Base-by-base conservation (phyloP, 2,113 vertebrate genomes). In the Toxotes jaculatrix region DNA sequence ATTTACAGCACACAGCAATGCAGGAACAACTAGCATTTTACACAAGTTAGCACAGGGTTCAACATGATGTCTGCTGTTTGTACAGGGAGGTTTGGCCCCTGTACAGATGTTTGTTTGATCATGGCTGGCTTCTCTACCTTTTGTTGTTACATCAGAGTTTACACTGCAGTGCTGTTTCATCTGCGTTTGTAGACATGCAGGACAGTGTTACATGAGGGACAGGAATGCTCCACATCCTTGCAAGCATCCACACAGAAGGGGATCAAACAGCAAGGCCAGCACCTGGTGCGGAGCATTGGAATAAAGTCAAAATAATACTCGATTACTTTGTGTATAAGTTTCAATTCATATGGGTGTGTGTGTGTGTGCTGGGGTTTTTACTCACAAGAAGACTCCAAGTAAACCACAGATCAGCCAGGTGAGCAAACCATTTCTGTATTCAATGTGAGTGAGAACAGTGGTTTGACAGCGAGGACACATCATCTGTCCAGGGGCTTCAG, bases 161-260 rank as follows among this genome's bases (percentile, higher is more conserved):
- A 13, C 27, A 8, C 21, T 2, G n/a, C 21, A 9, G 8, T 11
- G 53, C 27, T 10, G 17, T 4, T 63, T 93, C 83, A 95, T 4
- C 51, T 72, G 57, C 96, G 96, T 77, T 94, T 97, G 86, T 97
- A 90, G 72, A 94, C 68, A 7, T 96, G 90, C 69, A 98, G 0
- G 10, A 95, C 62, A 0, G 73, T 66, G 3, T 32, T 76, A 85
- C 98, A 99, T 73, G 69, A 82, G 0, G 97, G 95, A 51, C 98
- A 99, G 77, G 16, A 88, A 76, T 99, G 98, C 72, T 96, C 92
- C 87, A 97, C 97, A 7, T 98, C 97, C 69, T 96, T 96, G 43
- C 97, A 94, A 16, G 89, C 45, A 0, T 96, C 80, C 49, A 97
- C 84, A 0, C 95, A 98, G 91, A 99, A 98, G 0, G 97, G 98